Base-by-base conservation (phyloP, 2,113 vertebrate genomes). In the Burhinus bistriatus region DNA sequence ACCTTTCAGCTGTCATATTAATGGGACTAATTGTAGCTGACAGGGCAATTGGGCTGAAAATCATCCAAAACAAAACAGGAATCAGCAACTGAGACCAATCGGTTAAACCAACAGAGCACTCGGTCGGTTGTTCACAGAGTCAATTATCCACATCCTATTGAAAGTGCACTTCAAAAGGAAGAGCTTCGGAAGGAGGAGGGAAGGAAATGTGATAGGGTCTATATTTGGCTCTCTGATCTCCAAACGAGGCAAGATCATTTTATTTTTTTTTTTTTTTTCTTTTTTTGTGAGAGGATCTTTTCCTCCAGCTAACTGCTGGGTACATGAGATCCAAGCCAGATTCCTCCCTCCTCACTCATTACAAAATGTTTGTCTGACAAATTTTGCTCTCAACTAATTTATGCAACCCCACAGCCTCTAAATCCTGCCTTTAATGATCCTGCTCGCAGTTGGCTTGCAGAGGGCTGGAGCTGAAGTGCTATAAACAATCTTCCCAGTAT, bases 91-190 rank as follows among this genome's bases (percentile, higher is more conserved):
- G 96, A 95, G 83, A 92, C 80, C 44, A 68, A 92, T 89, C 3
- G 9, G 91, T 94, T 92, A 94, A 96, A 96, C 57, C 95, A 92
- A 69, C 94, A 96, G 90, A 95, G 92, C 65, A 59, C 89, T 92
- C 3, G 3, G 87, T 64, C 40, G 26, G 83, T 78, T 75, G 90
- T 62, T 97, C 58, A 11, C 23, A 49, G 88, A 91, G 93, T 95
- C 92, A 94, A 97, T 97, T 97, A 97, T 69, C 94, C 89, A 89
- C 95, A 97, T 97, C 95, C 95, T 95, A 97, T 87, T 92, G 93
- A 93, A 95, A 97, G 87, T 89, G 91, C 90, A 95, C 95, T 97
- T 97, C 94, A 97, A 97, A 97, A 87, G 92, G 94, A 94, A 2
- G 1, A 83, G 77, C 89, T 95, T 81, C n/a, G 4, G 90, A 95